Conservation (phyloP, 1,140 invertebrate genomes). For the Nebria ingens region DNA sequence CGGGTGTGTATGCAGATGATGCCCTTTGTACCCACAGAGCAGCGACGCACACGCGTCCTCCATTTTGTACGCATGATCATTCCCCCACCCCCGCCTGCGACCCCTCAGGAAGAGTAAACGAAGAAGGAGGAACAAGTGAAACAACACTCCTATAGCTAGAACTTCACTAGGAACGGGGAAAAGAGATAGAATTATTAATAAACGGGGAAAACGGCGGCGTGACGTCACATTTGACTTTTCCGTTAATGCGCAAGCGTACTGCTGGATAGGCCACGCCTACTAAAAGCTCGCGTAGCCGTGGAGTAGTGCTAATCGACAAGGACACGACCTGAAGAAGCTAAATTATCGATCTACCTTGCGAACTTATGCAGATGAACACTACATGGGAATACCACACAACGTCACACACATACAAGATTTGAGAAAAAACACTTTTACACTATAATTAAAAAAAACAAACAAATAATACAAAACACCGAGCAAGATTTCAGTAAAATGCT, state of each 20-base stretch:
- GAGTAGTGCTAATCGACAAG: not conserved
- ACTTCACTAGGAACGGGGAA: too few species aligned
- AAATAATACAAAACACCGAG: too few species aligned
- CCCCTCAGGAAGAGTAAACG: too few species aligned
- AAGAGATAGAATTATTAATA: too few species aligned
- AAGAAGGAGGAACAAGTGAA: too few species aligned
- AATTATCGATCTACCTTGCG: conserved; percentile 5
- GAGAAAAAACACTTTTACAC: too few species aligned
- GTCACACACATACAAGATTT: too few species aligned
- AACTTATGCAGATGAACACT: conserved; percentile 3
- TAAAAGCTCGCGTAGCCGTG: not conserved
- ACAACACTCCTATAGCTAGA: too few species aligned
- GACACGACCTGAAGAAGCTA: conserved; percentile 7
- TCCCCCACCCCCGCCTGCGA: not conserved
- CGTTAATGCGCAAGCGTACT: not conserved
- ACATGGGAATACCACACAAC: too few species aligned
- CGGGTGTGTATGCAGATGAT: conserved; percentile 9
- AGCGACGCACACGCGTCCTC: not conserved
- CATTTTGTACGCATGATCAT: conserved; percentile 6
- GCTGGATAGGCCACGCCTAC: not conserved
- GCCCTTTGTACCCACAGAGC: not conserved
- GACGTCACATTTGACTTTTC: conserved; percentile 1
- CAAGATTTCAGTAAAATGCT: too few species aligned
- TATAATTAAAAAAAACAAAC: too few species aligned
- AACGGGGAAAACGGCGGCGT: not conserved